Evolutionary conservation across 2,113 vertebrate genomes (phyloP), one percentile per base, ranked within the genome.

Genomic region (Chamaea fasciata): DNA sequence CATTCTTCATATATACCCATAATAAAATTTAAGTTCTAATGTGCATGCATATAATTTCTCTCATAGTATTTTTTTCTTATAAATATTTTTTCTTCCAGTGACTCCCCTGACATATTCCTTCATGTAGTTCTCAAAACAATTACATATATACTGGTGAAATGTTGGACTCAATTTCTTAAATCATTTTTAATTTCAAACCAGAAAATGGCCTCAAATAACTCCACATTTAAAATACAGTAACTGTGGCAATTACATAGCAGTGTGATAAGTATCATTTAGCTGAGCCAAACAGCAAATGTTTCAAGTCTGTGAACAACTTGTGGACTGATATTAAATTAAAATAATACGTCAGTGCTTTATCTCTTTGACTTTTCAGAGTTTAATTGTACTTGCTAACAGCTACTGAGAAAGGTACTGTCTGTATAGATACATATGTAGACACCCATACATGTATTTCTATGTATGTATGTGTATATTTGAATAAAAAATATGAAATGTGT

Each of bases 241-340:
- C 21, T 75, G 35, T 7, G 37, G 64, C 78, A 97, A 88, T 80
- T 90, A 89, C 55, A 74, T 13, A 89, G 70, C 60, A 78, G 46
- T 78, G 56, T 73, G 65, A 79, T 64, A 96, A 55, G 33, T 35
- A 86, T 57, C 30, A 95, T 57, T 95, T 95, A 96, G 93, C 89
- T 88, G 94, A 97, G 80, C 31, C 87, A 96, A 78, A 82, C n/a
- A 95, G 70, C 77, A 96, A 93, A 92, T 75, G 63, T 94, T 97
- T 96, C 81, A 97, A 94, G 89, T 91, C 95, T 95, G 63, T 77
- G 81, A 97, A 83, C 47, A 91, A 82, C 7, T 90, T 57, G 89
- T 90, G 75, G 60, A 95, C 77, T 83, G 87, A 78, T 91, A 96
- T n/a, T 90, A 95, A 96, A 96, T 93, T 89, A 94, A 30, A 97